Conservation (phyloP, 2,888 invertebrate species). For the Tribolium freemani region DNA sequence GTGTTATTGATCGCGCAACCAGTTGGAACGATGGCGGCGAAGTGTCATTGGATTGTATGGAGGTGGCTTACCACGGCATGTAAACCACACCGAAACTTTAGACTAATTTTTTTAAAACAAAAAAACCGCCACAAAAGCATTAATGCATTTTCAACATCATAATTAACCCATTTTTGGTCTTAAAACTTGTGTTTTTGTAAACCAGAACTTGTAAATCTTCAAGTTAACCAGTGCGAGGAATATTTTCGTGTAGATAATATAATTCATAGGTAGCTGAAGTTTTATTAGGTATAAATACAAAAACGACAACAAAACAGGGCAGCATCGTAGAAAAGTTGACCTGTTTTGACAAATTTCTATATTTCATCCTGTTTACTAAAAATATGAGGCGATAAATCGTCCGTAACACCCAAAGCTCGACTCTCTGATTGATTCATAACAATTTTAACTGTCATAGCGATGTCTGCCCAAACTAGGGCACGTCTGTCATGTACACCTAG, state of each 20-base stretch:
- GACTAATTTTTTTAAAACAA: neutral
- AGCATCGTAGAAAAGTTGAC: neutral
- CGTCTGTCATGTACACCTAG: neutral
- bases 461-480: neutral
- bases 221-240: too few relatives aligned
- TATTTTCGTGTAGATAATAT: too few relatives aligned
- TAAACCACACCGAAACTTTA: neutral
- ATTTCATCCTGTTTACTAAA: neutral
- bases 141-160: too few relatives aligned
- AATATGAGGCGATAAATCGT: neutral
- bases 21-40: conserved; percentile 14
- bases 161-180: too few relatives aligned
- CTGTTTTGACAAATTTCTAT: neutral
- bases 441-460: neutral
- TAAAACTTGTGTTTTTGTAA: too few relatives aligned
- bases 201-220: too few relatives aligned
- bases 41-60: conserved; percentile 10
- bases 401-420: neutral
- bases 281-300: too few relatives aligned
- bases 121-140: too few relatives aligned
- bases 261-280: too few relatives aligned
- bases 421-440: neutral
- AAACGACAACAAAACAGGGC: neutral
- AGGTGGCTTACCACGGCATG: neutral
- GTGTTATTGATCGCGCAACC: conserved; percentile 25